Base-by-base conservation (phyloP, 2,888 invertebrate species). In the Punctoribates punctum region DNA sequence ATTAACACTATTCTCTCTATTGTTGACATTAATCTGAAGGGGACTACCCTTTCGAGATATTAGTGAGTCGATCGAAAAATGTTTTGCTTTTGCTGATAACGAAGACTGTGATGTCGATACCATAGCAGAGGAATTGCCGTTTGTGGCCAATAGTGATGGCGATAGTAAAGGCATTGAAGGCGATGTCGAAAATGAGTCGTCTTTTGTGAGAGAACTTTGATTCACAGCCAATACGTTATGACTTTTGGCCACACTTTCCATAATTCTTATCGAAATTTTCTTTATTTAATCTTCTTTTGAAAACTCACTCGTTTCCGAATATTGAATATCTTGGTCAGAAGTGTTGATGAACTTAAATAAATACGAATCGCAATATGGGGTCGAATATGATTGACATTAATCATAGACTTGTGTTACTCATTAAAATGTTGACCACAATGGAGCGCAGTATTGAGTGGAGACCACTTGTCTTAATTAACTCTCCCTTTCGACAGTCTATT, bases 401-500 rank as follows among this genome's bases (percentile, higher is more conserved):
- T 60, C 23, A 25, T 23, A 17, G 9, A 15, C 48, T 48, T 60
- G 23, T 60, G 60, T 17, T 60, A 60, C 27, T 60, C 27, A 60
- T 60, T 23, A n/a, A 60, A 15, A 42, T 15, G 48, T 3, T 13
- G 48, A 48, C 48, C 48, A 48, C 48, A 48, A 48, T 11, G n/a
- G n/a, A n/a, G n/a, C n/a, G n/a, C n/a, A n/a, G n/a, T 48, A 60
- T 60, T 23, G 27, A 60, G 60, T 60, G 8, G 15, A 48, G 23
- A 60, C 5, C 23, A 60, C 20, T 60, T 60, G 60, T 60, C 60
- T 60, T 27, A 60, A 60, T 60, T 60, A 60, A 60, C 23, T 60
- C 25, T 23, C 20, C 8, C 23, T 60, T 60, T 60, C 60, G 2
- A 25, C 23, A 25, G 60, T 60, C 15, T 60, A 5, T 13, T 4